Evolutionary conservation across 1,140 invertebrate genomes (phyloP).

Genomic region (Nephotettix cincticeps): DNA sequence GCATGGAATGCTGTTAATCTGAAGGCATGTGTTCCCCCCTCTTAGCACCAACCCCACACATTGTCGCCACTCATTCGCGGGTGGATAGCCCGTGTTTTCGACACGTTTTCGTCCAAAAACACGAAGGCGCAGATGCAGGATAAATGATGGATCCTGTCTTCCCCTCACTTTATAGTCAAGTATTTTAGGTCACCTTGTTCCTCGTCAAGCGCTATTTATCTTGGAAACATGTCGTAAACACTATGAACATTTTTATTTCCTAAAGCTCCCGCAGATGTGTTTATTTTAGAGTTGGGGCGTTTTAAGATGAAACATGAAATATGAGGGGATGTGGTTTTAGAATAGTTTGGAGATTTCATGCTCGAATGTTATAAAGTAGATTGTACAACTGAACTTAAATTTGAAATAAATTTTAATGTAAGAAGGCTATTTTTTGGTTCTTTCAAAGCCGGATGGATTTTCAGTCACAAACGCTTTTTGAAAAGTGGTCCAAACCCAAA

Average conservation of each 20-base stretch:
- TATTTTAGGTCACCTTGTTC: neutral
- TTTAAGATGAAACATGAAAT: neutral
- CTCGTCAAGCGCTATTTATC: too few species aligned
- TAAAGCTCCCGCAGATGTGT: neutral
- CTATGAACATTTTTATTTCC: too few species aligned
- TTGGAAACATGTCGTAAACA: neutral
- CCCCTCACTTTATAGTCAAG: neutral
- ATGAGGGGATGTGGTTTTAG: neutral
- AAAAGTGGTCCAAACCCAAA: too few species aligned
- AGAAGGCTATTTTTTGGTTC: too few species aligned
- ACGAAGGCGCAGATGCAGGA: neutral
- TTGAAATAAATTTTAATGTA: too few species aligned
- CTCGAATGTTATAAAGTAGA: too few species aligned
- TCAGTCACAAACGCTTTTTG: too few species aligned
- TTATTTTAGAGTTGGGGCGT: neutral
- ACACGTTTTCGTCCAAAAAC: slow-evolving; percentile 9
- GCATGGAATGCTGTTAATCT: slow-evolving; percentile 2
- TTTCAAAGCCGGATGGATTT: too few species aligned
- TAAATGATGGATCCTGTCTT: slow-evolving; percentile 13
- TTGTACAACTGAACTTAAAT: too few species aligned
- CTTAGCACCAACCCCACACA: neutral
- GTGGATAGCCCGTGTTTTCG: neutral
- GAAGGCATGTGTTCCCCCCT: neutral
- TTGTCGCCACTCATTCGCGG: neutral
- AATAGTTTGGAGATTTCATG: neutral